These are phyloP conservation scores for Marmota flaviventris DNA, from an alignment of 2,113 vertebrate genomes.

Conservation along the genomic window DNA sequence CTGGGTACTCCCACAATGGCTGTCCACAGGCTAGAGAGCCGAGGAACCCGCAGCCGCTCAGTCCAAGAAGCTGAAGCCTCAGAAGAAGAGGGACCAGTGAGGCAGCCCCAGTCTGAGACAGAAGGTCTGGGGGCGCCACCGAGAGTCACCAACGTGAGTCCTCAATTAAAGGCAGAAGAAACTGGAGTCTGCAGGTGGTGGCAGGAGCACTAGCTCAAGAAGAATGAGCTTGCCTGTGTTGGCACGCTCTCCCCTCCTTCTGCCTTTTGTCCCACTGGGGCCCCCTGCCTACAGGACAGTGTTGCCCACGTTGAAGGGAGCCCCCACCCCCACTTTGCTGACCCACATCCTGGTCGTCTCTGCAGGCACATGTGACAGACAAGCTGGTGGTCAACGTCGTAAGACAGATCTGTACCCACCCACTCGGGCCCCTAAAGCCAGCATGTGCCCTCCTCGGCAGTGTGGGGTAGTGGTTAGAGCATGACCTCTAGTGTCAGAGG, in stretches of 20 bases:
- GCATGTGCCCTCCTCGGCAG: background rate
- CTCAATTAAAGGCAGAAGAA: background rate
- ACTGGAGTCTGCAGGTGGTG: no score
- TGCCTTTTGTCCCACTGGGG: background rate
- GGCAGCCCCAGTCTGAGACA: fast-evolving
- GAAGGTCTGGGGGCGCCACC: background rate
- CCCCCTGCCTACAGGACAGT: background rate
- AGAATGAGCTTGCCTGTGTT: background rate
- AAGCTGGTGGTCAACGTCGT: no score
- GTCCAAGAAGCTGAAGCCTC: background rate
- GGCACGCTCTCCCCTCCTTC: background rate
- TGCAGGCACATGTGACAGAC: background rate
- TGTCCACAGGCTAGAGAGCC: background rate
- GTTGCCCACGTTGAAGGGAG: background rate
- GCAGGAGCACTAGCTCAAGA: no score
- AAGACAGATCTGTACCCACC: background rate
- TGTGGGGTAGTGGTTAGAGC: background rate
- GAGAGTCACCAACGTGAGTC: background rate
- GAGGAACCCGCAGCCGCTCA: background rate
- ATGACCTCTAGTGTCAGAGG: background rate
- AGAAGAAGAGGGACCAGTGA: background rate
- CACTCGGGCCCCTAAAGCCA: background rate
- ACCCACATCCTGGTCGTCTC: background rate
- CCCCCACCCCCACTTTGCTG: background rate
- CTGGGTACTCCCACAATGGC: background rate